Evolutionary conservation across 1,140 invertebrate genomes (phyloP), one percentile per base, ranked within the genome.

Genomic region (Megalopta genalis): DNA sequence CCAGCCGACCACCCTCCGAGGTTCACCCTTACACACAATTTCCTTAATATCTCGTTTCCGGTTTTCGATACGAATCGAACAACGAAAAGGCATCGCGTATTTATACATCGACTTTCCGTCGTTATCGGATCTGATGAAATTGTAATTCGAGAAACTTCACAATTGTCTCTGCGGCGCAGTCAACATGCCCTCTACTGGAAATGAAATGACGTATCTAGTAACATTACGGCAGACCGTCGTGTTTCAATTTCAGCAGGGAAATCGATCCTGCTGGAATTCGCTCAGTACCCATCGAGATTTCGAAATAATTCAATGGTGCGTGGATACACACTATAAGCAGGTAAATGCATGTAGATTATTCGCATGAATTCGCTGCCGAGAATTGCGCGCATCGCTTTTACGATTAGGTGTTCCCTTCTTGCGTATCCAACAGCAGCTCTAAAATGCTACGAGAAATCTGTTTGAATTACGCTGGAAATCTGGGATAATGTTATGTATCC

Each of bases 211-310:
- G 42, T 14, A 66, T 66, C 62, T 25, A 42, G 46, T 37, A 65
- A 65, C 70, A 65, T 79, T 79, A 72, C 52, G 1, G 37, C 8
- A 39, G 49, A 10, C 23, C 69, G 39, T 16, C 63, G 69, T 78
- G 69, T 78, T 71, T 78, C 76, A 72, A 78, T 78, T 78, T 63
- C 62, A 64, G 7, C 76, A 5, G 67, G 42, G n/a, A 71, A 72
- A 78, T 78, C 76, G 76, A 78, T 72, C 60, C 18, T 14, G 49
- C 46, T 2, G 69, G 66, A 78, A 73, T 78, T 63, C 21, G 5
- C 18, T 21, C 49, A 27, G 46, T 57, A 78, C 7, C 37, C 23
- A 64, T 78, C 37, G 60, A 65, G 60, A 78, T 72, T 78, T 78
- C 76, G 69, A 78, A 78, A 65, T 72, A 65, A 78, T 78, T 65